These are phyloP conservation scores for Apis laboriosa DNA, from an alignment of 1,140 invertebrate genomes.

Conservation along the genomic window DNA sequence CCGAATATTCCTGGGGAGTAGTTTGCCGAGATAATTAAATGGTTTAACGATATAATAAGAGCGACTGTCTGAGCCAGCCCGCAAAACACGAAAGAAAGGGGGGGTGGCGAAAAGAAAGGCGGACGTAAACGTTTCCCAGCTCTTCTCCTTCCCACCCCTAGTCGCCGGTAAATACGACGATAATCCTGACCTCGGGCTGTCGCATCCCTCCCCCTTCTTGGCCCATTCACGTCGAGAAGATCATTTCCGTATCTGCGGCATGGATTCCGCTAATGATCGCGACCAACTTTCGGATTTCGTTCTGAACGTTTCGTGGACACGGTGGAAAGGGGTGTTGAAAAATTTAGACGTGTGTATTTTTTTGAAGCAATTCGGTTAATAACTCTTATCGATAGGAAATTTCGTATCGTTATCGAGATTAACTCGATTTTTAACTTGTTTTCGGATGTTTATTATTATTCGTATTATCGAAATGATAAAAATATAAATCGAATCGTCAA, in stretches of 20 bases:
- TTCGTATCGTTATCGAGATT: too few species aligned
- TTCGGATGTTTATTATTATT: too few species aligned
- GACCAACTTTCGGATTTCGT: neutral
- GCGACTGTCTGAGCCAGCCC: conserved; percentile 68
- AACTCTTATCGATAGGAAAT: too few species aligned
- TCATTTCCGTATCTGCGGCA: conserved; percentile 44
- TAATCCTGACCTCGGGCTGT: conserved; percentile 54
- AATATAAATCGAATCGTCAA: too few species aligned
- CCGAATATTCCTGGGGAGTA: conserved; percentile 78
- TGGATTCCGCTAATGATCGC: conserved; percentile 32
- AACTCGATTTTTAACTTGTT: too few species aligned
- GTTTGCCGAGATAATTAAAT: conserved; percentile 82
- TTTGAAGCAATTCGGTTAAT: too few species aligned
- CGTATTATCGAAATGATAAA: too few species aligned
- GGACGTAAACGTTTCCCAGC: conserved; percentile 21
- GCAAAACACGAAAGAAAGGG: conserved; percentile 44
- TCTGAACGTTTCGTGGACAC: too few species aligned
- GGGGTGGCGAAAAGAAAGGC: neutral
- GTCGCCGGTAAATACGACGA: conserved; percentile 44
- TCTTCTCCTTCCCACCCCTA: conserved; percentile 24
- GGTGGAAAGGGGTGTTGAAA: too few species aligned
- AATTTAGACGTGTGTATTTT: too few species aligned
- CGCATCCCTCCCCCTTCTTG: neutral
- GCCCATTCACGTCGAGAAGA: conserved; percentile 19
- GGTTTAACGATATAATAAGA: conserved; percentile 81